Evolutionary conservation across 2,888 invertebrate species (phyloP).

Genomic region (Cremastinae sp.): DNA sequence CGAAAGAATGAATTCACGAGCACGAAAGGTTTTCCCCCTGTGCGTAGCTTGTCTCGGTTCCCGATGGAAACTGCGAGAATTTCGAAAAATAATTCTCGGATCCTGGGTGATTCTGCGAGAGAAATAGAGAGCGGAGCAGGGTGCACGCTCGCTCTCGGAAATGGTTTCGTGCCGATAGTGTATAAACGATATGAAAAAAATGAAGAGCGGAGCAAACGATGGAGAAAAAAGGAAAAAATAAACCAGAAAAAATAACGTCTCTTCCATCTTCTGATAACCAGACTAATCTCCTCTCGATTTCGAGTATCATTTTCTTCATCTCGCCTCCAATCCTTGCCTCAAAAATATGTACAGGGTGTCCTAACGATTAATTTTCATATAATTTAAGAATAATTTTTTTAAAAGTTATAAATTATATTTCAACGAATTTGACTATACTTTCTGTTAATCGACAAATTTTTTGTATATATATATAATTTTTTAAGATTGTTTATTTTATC

Average conservation of each 20-base stretch:
- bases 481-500: no score
- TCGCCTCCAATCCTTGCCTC: conserved; percentile 24
- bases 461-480: no score
- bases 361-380: no score
- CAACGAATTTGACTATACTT: no score
- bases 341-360: no score
- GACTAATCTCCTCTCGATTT: conserved; percentile 47
- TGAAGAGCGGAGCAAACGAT: conserved; percentile 3
- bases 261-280: conserved; percentile 42
- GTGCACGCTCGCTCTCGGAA: conserved; percentile 45
- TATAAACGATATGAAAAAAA: conserved; percentile 26
- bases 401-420: no score
- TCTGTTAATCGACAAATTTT: no score
- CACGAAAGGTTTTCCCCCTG: not conserved
- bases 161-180: conserved; percentile 53
- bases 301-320: conserved; percentile 18
- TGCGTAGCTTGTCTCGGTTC: not conserved
- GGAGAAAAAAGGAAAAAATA: not conserved
- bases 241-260: conserved; percentile 15
- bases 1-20: no score
- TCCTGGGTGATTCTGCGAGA: conserved; percentile 45
- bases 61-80: conserved; percentile 8
- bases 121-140: conserved; percentile 7
- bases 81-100: conserved; percentile 54
- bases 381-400: no score